Evolutionary conservation across 2,888 invertebrate genomes (phyloP).

Genomic region (Andrena fulva): DNA sequence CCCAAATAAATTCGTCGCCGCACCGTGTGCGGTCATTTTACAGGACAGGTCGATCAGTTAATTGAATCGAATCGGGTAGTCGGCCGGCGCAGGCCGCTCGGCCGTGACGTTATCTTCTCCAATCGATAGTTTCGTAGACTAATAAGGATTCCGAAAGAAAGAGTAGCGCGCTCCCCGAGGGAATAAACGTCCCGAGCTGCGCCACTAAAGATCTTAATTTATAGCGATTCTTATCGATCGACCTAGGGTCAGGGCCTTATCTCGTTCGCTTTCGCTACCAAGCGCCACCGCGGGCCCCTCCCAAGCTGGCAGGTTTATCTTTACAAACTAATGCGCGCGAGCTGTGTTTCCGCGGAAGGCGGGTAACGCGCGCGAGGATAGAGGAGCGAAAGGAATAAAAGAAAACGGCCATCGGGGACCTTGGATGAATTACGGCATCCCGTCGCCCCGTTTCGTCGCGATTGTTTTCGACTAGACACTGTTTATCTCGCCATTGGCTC

Average conservation of each 20-base stretch:
- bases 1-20: constrained; percentile 22
- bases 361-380: constrained; percentile 21
- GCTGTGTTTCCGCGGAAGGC: constrained; percentile 48
- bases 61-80: constrained; percentile 53
- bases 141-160: constrained; percentile 45
- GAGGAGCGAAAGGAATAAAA: constrained; percentile 35
- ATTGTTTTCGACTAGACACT: constrained; percentile 77
- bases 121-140: constrained; percentile 54
- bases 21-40: constrained; percentile 42
- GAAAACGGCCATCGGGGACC: constrained; percentile 26
- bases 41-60: constrained; percentile 56
- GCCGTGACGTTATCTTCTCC: constrained; percentile 52
- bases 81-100: constrained; percentile 27
- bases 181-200: constrained; percentile 42
- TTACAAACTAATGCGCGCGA: constrained; percentile 63
- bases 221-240: constrained; percentile 65
- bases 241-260: constrained; percentile 58
- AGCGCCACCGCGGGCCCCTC: constrained; percentile 31
- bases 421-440: constrained; percentile 68
- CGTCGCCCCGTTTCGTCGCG: constrained; percentile 56
- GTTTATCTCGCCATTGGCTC: constrained; percentile 56
- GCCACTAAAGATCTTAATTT: constrained; percentile 68
- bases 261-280: constrained; percentile 50
- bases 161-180: constrained; percentile 34
- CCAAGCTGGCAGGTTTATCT: constrained; percentile 41